A percentile compares a stretch with the other conserved stretches of the same genome.
These are phyloP conservation scores for Oegoconia quadripuncta DNA, from an alignment of 2,888 invertebrate species.

Conservation along the genomic window DNA sequence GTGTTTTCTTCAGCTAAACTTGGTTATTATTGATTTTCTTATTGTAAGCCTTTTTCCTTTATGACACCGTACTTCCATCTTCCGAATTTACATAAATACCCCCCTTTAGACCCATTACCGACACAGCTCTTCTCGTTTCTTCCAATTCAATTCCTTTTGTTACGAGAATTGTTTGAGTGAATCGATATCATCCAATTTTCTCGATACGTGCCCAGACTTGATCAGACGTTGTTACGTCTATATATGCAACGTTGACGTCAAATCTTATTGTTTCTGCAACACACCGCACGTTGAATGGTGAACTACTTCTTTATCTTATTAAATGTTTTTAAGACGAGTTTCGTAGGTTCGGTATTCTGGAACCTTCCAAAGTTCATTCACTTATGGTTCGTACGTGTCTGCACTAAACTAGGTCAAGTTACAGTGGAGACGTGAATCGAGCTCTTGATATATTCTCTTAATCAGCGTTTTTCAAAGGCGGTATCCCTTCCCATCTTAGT, in stretches of 20 bases:
- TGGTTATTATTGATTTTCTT: too few relatives aligned
- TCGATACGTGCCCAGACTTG: slow-evolving; percentile 2
- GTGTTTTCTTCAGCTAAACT: too few relatives aligned
- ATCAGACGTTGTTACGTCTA: neutral
- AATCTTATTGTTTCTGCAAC: neutral
- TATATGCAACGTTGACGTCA: neutral
- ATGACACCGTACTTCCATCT: too few relatives aligned
- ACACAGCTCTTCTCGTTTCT: neutral
- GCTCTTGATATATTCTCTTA: slow-evolving; percentile 23
- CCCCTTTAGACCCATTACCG: neutral
- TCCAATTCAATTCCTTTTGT: slow-evolving; percentile 2
- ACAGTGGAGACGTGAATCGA: slow-evolving; percentile 18
- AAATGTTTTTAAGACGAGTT: neutral
- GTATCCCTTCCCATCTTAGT: slow-evolving; percentile 9
- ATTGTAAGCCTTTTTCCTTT: too few relatives aligned
- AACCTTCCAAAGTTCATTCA: slow-evolving; percentile 25
- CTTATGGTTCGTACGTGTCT: slow-evolving; percentile 11
- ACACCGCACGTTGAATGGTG: neutral
- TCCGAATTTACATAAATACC: too few relatives aligned
- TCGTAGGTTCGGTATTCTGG: slow-evolving; percentile 18
- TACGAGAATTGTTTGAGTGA: neutral
- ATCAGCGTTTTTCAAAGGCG: slow-evolving; percentile 23
- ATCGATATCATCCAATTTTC: slow-evolving; percentile 6
- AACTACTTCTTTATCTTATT: neutral
- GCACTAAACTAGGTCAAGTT: slow-evolving; percentile 29